Conservation (phyloP, 1,140 invertebrate genomes). For the Drosophila saltans region DNA sequence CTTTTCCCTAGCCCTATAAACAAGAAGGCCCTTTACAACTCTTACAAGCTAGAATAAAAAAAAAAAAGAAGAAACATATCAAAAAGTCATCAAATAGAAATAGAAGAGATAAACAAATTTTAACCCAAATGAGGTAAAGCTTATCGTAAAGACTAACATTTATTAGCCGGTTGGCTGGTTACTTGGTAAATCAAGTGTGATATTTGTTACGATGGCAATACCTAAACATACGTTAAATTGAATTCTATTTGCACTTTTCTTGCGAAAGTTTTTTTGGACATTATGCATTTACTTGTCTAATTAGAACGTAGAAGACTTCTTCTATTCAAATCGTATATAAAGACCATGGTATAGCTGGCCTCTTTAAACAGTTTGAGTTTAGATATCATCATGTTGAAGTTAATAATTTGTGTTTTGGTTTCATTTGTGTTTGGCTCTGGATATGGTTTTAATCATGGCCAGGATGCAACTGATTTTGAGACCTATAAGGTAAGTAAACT, state of each 20-base stretch:
- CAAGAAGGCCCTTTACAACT: neutral
- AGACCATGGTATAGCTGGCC: neutral
- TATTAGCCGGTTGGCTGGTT: neutral
- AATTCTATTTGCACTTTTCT: slow-evolving; percentile 32
- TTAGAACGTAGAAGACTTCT: slow-evolving; percentile 3
- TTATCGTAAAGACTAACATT: neutral
- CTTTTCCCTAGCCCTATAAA: too few relatives aligned
- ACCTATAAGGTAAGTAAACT: neutral
- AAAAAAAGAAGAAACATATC: neutral
- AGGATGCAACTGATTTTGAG: neutral
- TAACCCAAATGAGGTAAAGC: slow-evolving; percentile 4
- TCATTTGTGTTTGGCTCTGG: neutral
- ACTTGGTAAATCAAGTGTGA: neutral
- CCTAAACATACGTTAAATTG: too few relatives aligned
- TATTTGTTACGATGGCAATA: neutral
- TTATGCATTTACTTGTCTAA: slow-evolving; percentile 6
- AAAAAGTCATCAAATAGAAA: slow-evolving; percentile 1
- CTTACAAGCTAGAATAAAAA: too few relatives aligned
- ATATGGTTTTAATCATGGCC: neutral
- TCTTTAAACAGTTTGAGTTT: neutral
- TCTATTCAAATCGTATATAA: slow-evolving; percentile 6
- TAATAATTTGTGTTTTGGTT: neutral
- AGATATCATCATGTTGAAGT: slow-evolving; percentile 1
- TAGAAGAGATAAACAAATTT: neutral
- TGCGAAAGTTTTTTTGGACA: slow-evolving; percentile 11